Conservation (phyloP, 2,888 invertebrate genomes). For the Pyrrhosoma nymphula region DNA sequence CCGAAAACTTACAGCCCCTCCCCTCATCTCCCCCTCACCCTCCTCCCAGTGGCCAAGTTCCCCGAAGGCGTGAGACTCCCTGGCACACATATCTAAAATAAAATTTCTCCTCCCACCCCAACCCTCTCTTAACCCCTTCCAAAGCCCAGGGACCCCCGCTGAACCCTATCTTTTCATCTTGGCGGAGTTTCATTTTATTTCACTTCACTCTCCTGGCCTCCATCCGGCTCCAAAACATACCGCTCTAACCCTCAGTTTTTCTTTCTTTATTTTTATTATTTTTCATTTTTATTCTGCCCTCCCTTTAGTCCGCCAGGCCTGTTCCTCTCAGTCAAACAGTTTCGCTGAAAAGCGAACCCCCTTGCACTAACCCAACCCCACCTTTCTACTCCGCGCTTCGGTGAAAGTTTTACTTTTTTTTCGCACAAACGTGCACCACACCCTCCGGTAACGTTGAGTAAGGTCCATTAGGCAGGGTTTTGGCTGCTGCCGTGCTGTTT, state of each 20-base stretch:
- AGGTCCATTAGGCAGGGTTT: slow-evolving; percentile 2
- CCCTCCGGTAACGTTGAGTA: not conserved
- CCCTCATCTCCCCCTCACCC: not conserved
- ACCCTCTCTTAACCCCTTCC: too few relatives aligned
- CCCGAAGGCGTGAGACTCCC: not conserved
- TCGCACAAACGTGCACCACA: not conserved
- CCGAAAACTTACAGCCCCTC: not conserved
- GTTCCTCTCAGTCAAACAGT: not conserved
- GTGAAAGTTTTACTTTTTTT: not conserved
- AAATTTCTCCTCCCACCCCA: not conserved
- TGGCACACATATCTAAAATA: not conserved
- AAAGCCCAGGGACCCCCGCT: not conserved
- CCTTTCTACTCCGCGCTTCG: not conserved
- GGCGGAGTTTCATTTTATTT: not conserved
- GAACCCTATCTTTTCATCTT: not conserved
- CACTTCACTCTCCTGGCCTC: not conserved
- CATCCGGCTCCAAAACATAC: not conserved
- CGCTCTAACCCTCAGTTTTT: not conserved
- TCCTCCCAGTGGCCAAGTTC: too few relatives aligned
- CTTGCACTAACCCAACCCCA: too few relatives aligned
- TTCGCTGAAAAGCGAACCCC: not conserved
- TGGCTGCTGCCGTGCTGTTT: not conserved
- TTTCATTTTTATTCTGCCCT: too few relatives aligned
- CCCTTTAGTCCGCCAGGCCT: not conserved
- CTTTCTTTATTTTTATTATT: not conserved